Evolutionary conservation across 2,797 vertebrate genomes (phyloP).

Genomic region (Liasis olivaceus): DNA sequence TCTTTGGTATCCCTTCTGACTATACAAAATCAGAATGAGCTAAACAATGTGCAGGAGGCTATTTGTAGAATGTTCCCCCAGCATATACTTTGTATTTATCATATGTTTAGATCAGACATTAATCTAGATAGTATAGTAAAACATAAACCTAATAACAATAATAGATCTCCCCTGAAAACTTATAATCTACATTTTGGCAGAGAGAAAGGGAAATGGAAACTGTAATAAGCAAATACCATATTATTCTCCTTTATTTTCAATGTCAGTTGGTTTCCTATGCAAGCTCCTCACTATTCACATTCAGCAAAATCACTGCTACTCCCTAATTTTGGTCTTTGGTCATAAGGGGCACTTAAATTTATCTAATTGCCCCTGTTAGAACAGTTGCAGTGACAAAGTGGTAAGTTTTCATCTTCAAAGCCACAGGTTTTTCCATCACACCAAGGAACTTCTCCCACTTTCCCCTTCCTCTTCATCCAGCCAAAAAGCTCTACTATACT

Average conservation of each 20-base stretch:
- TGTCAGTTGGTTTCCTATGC: not conserved
- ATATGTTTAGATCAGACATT: no score
- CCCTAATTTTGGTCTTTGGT: not conserved
- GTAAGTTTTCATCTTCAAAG: not conserved
- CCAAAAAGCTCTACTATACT: not conserved
- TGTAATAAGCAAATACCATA: not conserved
- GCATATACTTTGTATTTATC: no score
- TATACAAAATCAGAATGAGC: not conserved
- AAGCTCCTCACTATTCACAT: not conserved
- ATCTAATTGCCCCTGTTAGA: not conserved
- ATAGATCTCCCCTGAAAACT: not conserved
- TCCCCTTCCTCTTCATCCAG: no score
- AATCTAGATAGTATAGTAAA: no score
- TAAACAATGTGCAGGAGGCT: not conserved
- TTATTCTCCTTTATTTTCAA: not conserved
- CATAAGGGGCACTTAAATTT: not conserved
- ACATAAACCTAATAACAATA: no score
- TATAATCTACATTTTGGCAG: not conserved
- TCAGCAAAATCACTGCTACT: not conserved
- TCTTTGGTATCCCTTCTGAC: not conserved
- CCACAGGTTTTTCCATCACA: not conserved
- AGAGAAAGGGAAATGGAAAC: not conserved
- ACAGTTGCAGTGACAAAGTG: not conserved
- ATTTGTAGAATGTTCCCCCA: no score
- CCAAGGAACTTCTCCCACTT: not conserved